These are phyloP conservation scores for Acrossocheilus wenchowensis DNA, from an alignment of 2,797 vertebrate species.

Conservation along the genomic window DNA sequence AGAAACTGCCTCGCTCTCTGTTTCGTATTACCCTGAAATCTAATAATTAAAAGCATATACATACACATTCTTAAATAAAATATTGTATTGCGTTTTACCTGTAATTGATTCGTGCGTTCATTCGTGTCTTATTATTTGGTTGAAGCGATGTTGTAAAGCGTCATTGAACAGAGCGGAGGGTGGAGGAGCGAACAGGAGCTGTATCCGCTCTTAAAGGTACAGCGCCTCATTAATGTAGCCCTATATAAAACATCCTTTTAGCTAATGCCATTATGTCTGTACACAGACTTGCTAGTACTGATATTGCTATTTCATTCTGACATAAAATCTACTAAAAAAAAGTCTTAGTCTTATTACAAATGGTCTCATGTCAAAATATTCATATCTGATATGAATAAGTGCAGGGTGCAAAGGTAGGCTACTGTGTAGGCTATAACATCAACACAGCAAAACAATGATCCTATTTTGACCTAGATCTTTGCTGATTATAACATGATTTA, in stretches of 20 bases:
- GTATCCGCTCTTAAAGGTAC: constrained; percentile 44
- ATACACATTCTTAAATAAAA: neutral
- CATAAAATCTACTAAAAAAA: neutral
- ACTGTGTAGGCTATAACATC: neutral
- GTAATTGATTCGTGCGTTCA: neutral
- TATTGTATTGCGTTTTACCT: neutral
- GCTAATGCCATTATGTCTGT: neutral
- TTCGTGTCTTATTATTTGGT: neutral
- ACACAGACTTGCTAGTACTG: neutral
- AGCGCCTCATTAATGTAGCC: neutral
- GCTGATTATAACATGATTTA: no score
- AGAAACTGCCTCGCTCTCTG: neutral
- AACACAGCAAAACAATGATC: neutral
- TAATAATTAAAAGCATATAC: neutral
- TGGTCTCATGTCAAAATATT: neutral
- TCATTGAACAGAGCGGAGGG: neutral
- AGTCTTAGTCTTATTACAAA: neutral
- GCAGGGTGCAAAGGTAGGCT: neutral
- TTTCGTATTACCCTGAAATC: neutral
- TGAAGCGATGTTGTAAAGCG: constrained; percentile 20
- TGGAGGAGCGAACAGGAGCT: constrained; percentile 27
- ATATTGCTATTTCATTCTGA: neutral
- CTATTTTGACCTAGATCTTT: neutral
- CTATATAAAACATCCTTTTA: neutral
- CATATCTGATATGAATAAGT: neutral